Percentiles rank a stretch among this genome's conserved stretches.
Evolutionary conservation across 2,113 vertebrate genomes (phyloP).

Genomic region (Corythornis madagascariensis): DNA sequence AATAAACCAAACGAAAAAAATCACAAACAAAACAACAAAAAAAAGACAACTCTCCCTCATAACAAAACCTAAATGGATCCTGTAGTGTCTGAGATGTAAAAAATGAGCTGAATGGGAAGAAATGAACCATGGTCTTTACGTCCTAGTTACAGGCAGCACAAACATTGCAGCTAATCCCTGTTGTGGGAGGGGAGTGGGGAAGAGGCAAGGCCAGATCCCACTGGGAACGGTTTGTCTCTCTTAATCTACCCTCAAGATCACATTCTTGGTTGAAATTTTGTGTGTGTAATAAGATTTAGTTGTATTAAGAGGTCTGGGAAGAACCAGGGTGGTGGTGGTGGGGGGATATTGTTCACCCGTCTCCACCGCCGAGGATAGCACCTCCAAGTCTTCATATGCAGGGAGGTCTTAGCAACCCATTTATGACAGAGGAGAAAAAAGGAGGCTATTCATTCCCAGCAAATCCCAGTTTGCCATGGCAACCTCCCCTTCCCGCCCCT

Average conservation of each 20-base stretch:
- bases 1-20: not conserved
- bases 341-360: not conserved
- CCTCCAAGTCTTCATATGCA: constrained; percentile 15
- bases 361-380: not conserved
- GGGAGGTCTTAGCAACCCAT: constrained; percentile 64
- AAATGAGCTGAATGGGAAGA: constrained; percentile 69
- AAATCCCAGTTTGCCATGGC: constrained; percentile 72
- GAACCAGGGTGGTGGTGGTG: not conserved
- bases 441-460: constrained; percentile 61
- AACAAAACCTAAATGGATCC: constrained; percentile 40
- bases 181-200: constrained; percentile 31
- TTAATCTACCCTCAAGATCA: constrained; percentile 44
- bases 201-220: constrained; percentile 6
- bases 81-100: constrained; percentile 58
- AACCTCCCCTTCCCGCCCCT: constrained; percentile 44
- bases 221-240: constrained; percentile 59
- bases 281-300: constrained; percentile 27
- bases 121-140: constrained; percentile 64
- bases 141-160: constrained; percentile 62
- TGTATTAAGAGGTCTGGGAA: not conserved
- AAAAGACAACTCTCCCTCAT: not conserved
- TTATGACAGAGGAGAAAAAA: constrained; percentile 51
- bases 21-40: not conserved
- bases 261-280: not conserved
- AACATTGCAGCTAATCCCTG: constrained; percentile 59